These are phyloP conservation scores for Tuberolachnus salignus DNA, from an alignment of 2,888 invertebrate genomes.

Conservation along the genomic window DNA sequence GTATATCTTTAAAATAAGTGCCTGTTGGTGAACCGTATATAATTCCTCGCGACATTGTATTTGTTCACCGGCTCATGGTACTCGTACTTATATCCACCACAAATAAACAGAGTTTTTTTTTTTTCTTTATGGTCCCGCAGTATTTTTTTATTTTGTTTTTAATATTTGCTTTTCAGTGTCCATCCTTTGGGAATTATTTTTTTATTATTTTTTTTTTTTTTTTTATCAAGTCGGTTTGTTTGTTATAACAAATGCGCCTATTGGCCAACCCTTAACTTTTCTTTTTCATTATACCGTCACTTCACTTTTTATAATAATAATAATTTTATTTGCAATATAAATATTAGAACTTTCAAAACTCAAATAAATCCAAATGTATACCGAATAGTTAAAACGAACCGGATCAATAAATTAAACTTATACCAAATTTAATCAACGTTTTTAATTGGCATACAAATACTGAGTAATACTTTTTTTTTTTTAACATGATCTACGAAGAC, in stretches of 20 bases:
- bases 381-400: background rate
- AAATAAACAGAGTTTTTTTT: constrained; percentile 36
- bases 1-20: constrained; percentile 36
- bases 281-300: constrained; percentile 12
- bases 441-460: too few relatives aligned
- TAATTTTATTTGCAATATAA: constrained; percentile 36
- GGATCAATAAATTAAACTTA: too few relatives aligned
- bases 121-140: constrained; percentile 38
- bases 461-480: too few relatives aligned
- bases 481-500: too few relatives aligned
- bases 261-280: constrained; percentile 37
- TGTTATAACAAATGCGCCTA: constrained; percentile 27
- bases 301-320: constrained; percentile 32
- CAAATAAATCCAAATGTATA: constrained; percentile 23
- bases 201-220: constrained; percentile 22
- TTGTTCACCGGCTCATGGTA: constrained; percentile 31
- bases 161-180: constrained; percentile 47
- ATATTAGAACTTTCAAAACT: constrained; percentile 24
- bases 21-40: constrained; percentile 16
- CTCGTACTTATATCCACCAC: constrained; percentile 27
- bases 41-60: constrained; percentile 15
- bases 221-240: constrained; percentile 46
- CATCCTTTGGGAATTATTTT: constrained; percentile 46
- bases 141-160: constrained; percentile 25
- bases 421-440: too few relatives aligned